Evolutionary conservation across 1,140 invertebrate genomes (phyloP).

Genomic region (Zaprionus gabonicus): DNA sequence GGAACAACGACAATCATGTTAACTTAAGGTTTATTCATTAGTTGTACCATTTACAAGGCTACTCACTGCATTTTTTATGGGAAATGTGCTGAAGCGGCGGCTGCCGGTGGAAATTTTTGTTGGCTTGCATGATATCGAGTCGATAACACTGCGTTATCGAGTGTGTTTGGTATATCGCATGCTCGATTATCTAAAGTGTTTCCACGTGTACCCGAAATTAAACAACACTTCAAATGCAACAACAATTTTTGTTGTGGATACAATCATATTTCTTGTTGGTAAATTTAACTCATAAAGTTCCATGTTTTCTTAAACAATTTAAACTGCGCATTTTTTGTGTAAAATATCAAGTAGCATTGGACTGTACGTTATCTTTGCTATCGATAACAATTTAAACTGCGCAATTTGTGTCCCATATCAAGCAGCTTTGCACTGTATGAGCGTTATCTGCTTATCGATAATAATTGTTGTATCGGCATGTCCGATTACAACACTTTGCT

Average conservation of each 20-base stretch:
- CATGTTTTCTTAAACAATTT: not conserved
- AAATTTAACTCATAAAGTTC: too few relatives aligned
- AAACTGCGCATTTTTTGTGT: not conserved
- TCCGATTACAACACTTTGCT: conserved; percentile 9
- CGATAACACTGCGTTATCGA: not conserved
- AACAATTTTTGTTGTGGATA: too few relatives aligned
- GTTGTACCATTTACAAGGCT: not conserved
- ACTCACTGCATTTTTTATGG: conserved; percentile 34
- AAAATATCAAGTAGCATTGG: not conserved
- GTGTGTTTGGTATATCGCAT: not conserved
- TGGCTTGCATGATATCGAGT: conserved; percentile 19
- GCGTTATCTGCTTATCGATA: not conserved
- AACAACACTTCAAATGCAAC: not conserved
- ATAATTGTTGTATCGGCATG: not conserved
- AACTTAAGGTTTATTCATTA: not conserved
- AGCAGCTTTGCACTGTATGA: too few relatives aligned
- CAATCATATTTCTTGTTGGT: too few relatives aligned
- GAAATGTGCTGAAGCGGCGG: conserved; percentile 20
- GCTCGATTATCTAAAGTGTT: not conserved
- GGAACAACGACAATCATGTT: not conserved
- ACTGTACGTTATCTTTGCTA: not conserved
- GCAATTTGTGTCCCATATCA: not conserved
- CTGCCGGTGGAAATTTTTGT: conserved; percentile 13
- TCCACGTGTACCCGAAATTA: not conserved
- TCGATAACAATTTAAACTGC: not conserved